Percentiles rank a stretch among this genome's conserved stretches.
Evolutionary conservation across 2,113 vertebrate species (phyloP).

Genomic region (Laticauda colubrina): DNA sequence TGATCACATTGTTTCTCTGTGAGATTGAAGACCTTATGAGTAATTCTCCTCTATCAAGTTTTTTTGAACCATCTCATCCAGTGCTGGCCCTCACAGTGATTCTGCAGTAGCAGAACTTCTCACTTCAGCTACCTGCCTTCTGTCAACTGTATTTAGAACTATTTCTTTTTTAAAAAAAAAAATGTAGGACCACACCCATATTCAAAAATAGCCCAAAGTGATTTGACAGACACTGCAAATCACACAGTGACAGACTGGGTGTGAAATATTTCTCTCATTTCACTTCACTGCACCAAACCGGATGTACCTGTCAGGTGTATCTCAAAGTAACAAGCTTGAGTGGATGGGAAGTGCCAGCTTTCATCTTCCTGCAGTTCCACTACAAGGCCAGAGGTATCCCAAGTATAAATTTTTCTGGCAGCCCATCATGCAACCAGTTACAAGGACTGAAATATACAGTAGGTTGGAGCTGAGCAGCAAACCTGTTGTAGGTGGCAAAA

Average conservation of each 20-base stretch:
- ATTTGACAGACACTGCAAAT: not conserved
- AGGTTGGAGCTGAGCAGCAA: not conserved
- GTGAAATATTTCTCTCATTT: not conserved
- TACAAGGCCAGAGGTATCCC: not conserved
- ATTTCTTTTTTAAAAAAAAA: not conserved
- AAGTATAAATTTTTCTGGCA: not conserved
- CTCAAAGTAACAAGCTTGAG: not conserved
- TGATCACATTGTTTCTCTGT: not conserved
- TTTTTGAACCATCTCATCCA: not conserved
- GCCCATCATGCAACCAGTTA: not conserved
- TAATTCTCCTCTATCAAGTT: not conserved
- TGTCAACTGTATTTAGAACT: not conserved
- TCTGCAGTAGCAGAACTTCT: not conserved
- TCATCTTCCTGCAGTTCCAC: not conserved
- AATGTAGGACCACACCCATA: not conserved
- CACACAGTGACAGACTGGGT: not conserved
- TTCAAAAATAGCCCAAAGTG: not conserved
- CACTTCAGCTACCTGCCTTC: not conserved
- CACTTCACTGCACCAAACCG: not conserved
- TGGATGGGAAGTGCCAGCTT: not conserved
- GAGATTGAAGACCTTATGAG: not conserved
- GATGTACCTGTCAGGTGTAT: not conserved
- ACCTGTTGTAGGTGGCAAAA: not conserved
- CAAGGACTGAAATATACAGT: not conserved
- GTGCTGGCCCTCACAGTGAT: not conserved